Conservation (phyloP, 2,888 invertebrate genomes). For the Amiota mariae region DNA sequence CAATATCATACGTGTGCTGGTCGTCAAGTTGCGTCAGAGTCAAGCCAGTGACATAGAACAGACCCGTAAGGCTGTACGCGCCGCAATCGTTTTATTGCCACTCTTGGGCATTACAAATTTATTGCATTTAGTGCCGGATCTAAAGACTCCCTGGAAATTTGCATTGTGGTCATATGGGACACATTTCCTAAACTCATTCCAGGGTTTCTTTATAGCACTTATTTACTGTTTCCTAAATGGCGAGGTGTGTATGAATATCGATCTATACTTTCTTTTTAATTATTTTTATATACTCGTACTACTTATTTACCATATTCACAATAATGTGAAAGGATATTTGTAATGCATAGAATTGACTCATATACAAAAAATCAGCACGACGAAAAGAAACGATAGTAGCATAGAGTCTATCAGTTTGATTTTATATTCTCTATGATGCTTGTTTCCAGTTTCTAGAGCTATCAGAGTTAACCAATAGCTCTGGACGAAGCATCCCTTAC, state of each 20-base stretch:
- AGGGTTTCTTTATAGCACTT: slow-evolving; percentile 86
- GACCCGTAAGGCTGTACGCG: slow-evolving; percentile 86
- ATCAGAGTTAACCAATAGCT: no score
- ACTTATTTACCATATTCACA: neutral
- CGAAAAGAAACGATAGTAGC: no score
- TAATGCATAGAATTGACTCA: no score
- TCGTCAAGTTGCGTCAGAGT: slow-evolving; percentile 83
- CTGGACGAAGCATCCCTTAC: no score
- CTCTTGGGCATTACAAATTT: slow-evolving; percentile 87
- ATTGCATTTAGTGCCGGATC: slow-evolving; percentile 82
- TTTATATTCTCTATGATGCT: no score
- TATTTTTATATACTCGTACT: neutral
- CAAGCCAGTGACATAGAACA: slow-evolving; percentile 84
- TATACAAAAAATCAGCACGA: no score
- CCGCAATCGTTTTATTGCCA: slow-evolving; percentile 85
- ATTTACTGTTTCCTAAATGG: slow-evolving; percentile 89
- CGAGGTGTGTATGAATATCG: slow-evolving; percentile 77
- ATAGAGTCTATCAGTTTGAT: no score
- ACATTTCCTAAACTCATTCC: slow-evolving; percentile 87
- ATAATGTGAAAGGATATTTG: no score
- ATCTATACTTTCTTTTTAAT: neutral
- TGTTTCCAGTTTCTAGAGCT: no score
- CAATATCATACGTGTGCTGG: slow-evolving; percentile 85
- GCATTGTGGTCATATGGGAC: slow-evolving; percentile 86
- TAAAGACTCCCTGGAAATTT: slow-evolving; percentile 81